These are phyloP conservation scores for Nesospiza acunhae DNA, from an alignment of 2,113 vertebrate species.

Conservation along the genomic window DNA sequence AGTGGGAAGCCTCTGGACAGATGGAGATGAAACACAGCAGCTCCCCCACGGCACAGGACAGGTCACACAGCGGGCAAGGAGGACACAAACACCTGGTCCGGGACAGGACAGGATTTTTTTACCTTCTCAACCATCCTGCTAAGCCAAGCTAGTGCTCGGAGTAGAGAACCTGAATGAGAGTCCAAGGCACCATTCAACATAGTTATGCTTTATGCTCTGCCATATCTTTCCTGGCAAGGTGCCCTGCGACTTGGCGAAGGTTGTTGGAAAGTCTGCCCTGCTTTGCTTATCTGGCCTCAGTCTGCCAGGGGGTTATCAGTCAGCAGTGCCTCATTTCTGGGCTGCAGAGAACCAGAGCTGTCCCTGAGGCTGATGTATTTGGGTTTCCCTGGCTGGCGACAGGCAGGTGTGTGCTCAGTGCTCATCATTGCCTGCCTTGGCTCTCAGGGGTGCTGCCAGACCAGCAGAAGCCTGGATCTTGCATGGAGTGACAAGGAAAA, in stretches of 20 bases:
- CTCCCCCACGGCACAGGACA: rapidly evolving
- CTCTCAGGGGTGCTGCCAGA: background rate
- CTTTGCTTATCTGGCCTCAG: background rate
- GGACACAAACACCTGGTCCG: background rate
- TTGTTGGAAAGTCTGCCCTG: background rate
- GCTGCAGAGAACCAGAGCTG: background rate
- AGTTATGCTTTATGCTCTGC: background rate
- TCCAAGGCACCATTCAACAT: background rate
- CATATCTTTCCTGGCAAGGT: background rate
- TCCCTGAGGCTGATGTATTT: background rate
- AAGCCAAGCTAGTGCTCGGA: background rate
- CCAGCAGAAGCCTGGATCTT: background rate
- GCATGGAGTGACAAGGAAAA: background rate
- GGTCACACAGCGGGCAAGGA: rapidly evolving
- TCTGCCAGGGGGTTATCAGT: background rate
- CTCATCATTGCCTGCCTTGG: rapidly evolving
- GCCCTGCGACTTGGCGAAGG: rapidly evolving
- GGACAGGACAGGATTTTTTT: background rate
- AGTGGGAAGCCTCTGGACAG: background rate
- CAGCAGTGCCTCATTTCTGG: background rate
- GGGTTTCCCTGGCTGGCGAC: background rate
- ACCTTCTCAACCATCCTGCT: background rate
- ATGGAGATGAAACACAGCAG: background rate
- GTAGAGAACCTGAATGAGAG: rapidly evolving
- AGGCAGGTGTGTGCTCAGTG: rapidly evolving